Evolutionary conservation across 2,797 vertebrate genomes (phyloP).

Genomic region (Bovichtus diacanthus): DNA sequence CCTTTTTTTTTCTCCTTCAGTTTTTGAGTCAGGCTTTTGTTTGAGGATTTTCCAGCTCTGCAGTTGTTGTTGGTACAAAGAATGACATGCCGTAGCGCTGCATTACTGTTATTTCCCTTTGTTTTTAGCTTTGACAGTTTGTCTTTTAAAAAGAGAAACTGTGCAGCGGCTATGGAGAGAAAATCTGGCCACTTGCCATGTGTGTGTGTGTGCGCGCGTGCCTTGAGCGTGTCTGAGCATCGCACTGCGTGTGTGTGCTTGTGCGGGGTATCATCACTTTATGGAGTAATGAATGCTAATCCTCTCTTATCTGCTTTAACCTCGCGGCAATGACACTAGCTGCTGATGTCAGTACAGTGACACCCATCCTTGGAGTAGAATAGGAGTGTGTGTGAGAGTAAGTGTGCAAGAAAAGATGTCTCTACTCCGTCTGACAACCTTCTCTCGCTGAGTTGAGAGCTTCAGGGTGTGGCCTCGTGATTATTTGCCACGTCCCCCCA

Average conservation of each 20-base stretch:
- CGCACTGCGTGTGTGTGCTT: slow-evolving; percentile 25
- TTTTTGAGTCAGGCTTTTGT: slow-evolving; percentile 1
- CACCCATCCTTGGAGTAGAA: slow-evolving; percentile 52
- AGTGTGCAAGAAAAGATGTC: slow-evolving; percentile 36
- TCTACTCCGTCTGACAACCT: slow-evolving; percentile 45
- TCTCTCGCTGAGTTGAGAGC: slow-evolving; percentile 16
- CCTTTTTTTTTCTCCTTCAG: background rate
- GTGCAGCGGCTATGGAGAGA: background rate
- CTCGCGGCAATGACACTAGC: slow-evolving; percentile 75
- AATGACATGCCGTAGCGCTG: slow-evolving; percentile 43
- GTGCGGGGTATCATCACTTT: slow-evolving; percentile 64
- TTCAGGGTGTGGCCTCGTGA: slow-evolving; percentile 64
- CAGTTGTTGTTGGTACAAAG: slow-evolving; percentile 44
- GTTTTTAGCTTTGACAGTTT: slow-evolving; percentile 29
- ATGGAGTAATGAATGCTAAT: slow-evolving; percentile 82
- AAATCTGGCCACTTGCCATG: slow-evolving; percentile 3
- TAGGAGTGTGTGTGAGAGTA: slow-evolving; percentile 8
- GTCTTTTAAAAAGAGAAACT: slow-evolving; percentile 21
- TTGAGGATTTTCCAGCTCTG: slow-evolving; percentile 36
- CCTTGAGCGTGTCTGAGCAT: slow-evolving; percentile 12
- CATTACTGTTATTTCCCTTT: slow-evolving; percentile 38
- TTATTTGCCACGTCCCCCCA: slow-evolving; percentile 52
- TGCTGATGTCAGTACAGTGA: slow-evolving; percentile 62
- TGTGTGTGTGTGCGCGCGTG: slow-evolving; percentile 18
- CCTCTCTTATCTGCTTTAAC: slow-evolving; percentile 82